A percentile compares a stretch with the other conserved stretches of the same genome.
phyloP scores from a whole-genome alignment of 2,888 invertebrate species.

The Folsomia manolachei region DNA sequence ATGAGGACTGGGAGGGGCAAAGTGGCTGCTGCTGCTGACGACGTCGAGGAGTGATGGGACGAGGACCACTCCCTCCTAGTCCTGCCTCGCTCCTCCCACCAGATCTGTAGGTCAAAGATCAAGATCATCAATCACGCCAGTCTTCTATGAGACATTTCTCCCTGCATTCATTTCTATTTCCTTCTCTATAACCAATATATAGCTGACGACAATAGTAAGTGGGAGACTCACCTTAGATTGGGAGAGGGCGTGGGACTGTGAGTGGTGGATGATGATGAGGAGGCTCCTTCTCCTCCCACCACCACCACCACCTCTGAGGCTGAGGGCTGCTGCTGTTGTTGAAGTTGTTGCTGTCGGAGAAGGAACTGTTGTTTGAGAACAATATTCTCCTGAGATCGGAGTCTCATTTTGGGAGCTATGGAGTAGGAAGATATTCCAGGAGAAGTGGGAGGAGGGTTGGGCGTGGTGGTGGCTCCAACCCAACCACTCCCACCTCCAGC shows the following conservation, averaged over 20 bases:
- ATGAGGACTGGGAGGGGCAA: neutral
- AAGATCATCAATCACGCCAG: too few relatives aligned
- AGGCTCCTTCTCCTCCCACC: neutral
- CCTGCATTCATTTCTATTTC: conserved; percentile 16
- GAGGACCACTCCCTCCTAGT: too few relatives aligned
- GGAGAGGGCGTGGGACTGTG: too few relatives aligned
- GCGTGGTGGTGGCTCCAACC: neutral
- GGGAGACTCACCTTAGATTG: too few relatives aligned
- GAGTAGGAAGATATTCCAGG: conserved; percentile 14
- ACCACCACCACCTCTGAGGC: neutral
- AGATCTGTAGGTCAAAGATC: too few relatives aligned
- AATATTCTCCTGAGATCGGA: conserved; percentile 45
- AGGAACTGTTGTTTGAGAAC: conserved; percentile 43
- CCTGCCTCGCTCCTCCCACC: too few relatives aligned
- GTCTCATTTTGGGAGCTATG: conserved; percentile 44
- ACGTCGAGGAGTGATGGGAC: neutral
- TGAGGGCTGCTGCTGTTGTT: too few relatives aligned
- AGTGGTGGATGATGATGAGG: too few relatives aligned
- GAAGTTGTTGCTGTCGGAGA: conserved; percentile 39
- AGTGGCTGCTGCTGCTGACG: too few relatives aligned
- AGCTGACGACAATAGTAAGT: too few relatives aligned
- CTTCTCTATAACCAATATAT: neutral
- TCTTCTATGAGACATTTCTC: too few relatives aligned
- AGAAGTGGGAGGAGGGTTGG: conserved; percentile 10
- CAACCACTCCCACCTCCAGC: too few relatives aligned